Evolutionary conservation across 2,888 invertebrate genomes (phyloP), one percentile per base, ranked within the genome.

Genomic region (Danaus chrysippus): DNA sequence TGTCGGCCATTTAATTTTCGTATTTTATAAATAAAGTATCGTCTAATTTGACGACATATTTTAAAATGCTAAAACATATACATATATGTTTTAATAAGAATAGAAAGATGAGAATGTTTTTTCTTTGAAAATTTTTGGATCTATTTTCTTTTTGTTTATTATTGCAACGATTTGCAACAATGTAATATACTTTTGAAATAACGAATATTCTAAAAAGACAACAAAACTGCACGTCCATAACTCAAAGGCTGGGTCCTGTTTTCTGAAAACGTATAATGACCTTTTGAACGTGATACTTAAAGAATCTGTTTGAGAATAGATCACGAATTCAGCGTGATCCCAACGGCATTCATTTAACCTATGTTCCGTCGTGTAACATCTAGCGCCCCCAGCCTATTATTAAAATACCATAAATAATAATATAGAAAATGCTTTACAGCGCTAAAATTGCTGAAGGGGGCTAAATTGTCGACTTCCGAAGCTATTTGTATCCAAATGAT

Each of bases 271-370:
- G 15, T 1, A 49, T 49, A 49, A 49, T 17, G 49, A 49, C 49
- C 49, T 57, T 64, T 58, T 52, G 42, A 58, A 54, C 58, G 56
- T 52, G 49, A 55, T 56, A 53, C 58, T 54, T 66, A 59, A 5
- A 23, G 59, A 63, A 54, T 61, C 56, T 42, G 52, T 19, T 52
- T 49, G 19, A 17, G 55, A 59, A 55, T 49, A 54, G 49, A 59
- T 59, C 54, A 56, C 54, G 52, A 59, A 61, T 17, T 64, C 58
- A 60, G 72, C 79, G 78, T 77, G 79, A 76, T 70, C 68, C 60
- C 62, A 68, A 70, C 70, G 81, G 71, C 78, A 79, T 79, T 80
- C 78, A 75, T 71, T 67, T 72, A 74, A 75, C 70, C 72, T 77
- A 76, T 71, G 62, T 60, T 58, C 42, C 52, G 44, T 10, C 42